Percentiles rank a stretch among this genome's conserved stretches.
phyloP scores from a whole-genome alignment of 1,140 invertebrate species.

The Acromyrmex heyeri region DNA sequence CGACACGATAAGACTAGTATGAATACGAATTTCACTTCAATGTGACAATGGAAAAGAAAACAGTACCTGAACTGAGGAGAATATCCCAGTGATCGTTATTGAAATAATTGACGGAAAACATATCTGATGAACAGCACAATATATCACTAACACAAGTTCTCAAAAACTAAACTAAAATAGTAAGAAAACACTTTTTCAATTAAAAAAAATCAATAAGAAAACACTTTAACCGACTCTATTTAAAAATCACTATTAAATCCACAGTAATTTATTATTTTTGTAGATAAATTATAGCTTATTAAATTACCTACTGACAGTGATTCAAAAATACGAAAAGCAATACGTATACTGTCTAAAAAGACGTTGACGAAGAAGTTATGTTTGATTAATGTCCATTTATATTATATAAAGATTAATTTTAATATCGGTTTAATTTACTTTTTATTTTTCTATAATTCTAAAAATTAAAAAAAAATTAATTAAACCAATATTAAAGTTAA shows the following conservation, averaged over 20 bases:
- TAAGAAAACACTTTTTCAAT: neutral
- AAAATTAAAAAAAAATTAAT: no score
- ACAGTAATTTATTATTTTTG: neutral
- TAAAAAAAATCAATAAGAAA: neutral
- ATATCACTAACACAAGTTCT: neutral
- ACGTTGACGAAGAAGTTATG: neutral
- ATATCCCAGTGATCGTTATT: neutral
- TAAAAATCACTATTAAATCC: neutral
- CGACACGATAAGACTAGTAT: neutral
- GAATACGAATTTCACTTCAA: neutral
- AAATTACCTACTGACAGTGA: neutral
- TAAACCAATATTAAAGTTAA: no score
- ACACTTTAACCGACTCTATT: neutral
- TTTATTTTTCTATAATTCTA: no score
- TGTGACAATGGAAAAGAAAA: neutral
- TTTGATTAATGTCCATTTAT: neutral
- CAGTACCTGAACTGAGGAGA: neutral
- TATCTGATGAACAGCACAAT: neutral
- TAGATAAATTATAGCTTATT: neutral
- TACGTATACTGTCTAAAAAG: neutral
- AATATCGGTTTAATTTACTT: no score
- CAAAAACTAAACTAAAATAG: neutral
- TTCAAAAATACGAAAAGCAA: neutral
- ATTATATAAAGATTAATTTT: no score
- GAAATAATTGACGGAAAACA: conserved; percentile 10